Base-by-base conservation (phyloP, 2,797 vertebrate species). In the Perodicticus potto region DNA sequence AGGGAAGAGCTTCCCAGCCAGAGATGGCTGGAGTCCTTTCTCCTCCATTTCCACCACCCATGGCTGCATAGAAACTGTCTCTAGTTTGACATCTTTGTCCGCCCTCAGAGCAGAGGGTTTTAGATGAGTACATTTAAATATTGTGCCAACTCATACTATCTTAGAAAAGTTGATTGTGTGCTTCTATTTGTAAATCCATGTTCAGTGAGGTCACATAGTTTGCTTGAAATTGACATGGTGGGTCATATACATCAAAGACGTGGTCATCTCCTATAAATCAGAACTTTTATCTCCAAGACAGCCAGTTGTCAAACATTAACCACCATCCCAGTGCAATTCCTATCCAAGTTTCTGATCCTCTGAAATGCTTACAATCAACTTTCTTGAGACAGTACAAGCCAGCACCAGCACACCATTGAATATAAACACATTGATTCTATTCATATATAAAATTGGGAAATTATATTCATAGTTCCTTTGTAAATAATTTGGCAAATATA, bases 141-240 rank as follows among this genome's bases (percentile, higher is more conserved):
- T 16, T 74, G 45, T 34, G 7, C 57, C 69, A 61, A 63, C n/a
- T 82, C 22, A 69, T 16, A 81, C 16, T 49, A 22, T 12, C 2
- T 90, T 53, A 32, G 13, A 78, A 84, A 16, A 27, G 14, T 14
- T 19, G 2, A 61, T 1, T 86, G 40, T 74, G 5, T 89, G 23
- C n/a, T 55, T 90, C 6, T 72, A n/a, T 87, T 65, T 3, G 82
- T 43, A 93, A 12, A 12, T n/a, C 20, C 22, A 25, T 0, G 22
- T 77, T 70, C 32, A 29, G 3, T 55, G 40, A 89, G 45, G 19
- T 72, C 37, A 81, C 27, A 49, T 32, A 43, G 19, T 10, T 85
- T 73, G 8, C 9, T 59, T 82, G 34, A 96, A 96, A 93, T 37
- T 72, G 78, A 49, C 37, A 61, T 83, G 70, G 27, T 67, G 55